Evolutionary conservation across 2,113 vertebrate species (phyloP).

Genomic region (Gadus chalcogrammus): DNA sequence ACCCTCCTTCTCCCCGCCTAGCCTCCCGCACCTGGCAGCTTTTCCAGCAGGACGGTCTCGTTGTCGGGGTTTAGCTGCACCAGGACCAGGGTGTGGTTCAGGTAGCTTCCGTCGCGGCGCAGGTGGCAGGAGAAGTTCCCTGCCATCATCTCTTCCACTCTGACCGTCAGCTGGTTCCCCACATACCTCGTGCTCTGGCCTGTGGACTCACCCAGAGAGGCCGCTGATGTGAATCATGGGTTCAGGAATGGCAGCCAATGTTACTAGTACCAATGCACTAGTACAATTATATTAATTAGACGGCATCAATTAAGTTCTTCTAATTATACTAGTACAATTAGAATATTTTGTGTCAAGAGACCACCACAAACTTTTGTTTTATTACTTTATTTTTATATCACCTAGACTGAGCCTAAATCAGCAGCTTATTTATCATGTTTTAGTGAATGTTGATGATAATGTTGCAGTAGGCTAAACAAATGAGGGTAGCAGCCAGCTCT

Average conservation of each 20-base stretch:
- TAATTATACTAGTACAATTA: background rate
- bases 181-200: background rate
- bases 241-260: too few relatives aligned
- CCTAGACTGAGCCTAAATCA: too few relatives aligned
- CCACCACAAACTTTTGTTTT: too few relatives aligned
- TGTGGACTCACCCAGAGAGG: background rate
- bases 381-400: too few relatives aligned
- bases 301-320: too few relatives aligned
- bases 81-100: slow-evolving; percentile 71
- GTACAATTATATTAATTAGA: too few relatives aligned
- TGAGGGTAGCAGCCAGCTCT: too few relatives aligned
- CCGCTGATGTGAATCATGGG: background rate
- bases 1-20: slow-evolving; percentile 2
- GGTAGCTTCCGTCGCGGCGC: slow-evolving; percentile 36
- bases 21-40: background rate
- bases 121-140: slow-evolving; percentile 73
- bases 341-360: background rate
- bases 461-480: too few relatives aligned
- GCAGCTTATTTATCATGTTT: too few relatives aligned
- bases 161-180: slow-evolving; percentile 54
- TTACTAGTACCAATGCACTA: too few relatives aligned
- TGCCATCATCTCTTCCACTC: slow-evolving; percentile 55
- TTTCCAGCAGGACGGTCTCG: slow-evolving; percentile 53
- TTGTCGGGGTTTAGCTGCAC: slow-evolving; percentile 46
- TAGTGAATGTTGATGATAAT: too few relatives aligned